These are phyloP conservation scores for Orestias chungarensis DNA, from an alignment of 2,797 vertebrate species.

Conservation along the genomic window DNA sequence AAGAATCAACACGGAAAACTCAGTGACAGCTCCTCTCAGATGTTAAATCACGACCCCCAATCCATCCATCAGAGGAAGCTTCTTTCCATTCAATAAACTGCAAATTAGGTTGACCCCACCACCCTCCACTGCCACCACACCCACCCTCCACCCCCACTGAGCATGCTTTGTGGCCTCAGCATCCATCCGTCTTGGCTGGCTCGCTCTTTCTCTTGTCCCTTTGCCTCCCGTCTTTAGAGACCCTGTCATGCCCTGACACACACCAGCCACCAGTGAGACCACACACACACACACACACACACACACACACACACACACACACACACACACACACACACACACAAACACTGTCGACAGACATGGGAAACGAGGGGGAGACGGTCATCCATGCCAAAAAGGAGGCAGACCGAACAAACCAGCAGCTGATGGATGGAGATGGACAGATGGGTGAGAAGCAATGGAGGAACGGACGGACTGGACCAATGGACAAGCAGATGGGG, in stretches of 20 bases:
- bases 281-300: slow-evolving; percentile 4
- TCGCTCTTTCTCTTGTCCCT: slow-evolving; percentile 48
- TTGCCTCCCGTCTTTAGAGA: slow-evolving; percentile 52
- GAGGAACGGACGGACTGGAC: not conserved
- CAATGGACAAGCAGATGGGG: not conserved
- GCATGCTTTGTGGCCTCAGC: slow-evolving; percentile 48
- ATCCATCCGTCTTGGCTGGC: slow-evolving; percentile 51
- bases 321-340: not conserved
- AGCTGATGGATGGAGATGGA: slow-evolving; percentile 42
- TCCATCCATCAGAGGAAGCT: slow-evolving; percentile 55
- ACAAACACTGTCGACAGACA: slow-evolving; percentile 46
- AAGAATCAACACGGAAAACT: not conserved
- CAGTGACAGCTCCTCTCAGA: not conserved
- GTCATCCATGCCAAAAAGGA: slow-evolving; percentile 54
- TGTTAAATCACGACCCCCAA: slow-evolving; percentile 18
- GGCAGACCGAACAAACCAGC: slow-evolving; percentile 34
- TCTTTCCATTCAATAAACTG: slow-evolving; percentile 62
- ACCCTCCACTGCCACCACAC: not conserved
- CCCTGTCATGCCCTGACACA: slow-evolving; percentile 52
- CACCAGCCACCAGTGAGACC: slow-evolving; percentile 23
- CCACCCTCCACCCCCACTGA: not conserved
- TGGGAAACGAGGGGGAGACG: slow-evolving; percentile 60
- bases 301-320: not conserved
- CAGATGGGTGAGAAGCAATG: not conserved
- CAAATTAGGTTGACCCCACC: slow-evolving; percentile 58